These are phyloP conservation scores for Lacerta bilineata DNA, from an alignment of 2,797 vertebrate genomes.

Conservation along the genomic window DNA sequence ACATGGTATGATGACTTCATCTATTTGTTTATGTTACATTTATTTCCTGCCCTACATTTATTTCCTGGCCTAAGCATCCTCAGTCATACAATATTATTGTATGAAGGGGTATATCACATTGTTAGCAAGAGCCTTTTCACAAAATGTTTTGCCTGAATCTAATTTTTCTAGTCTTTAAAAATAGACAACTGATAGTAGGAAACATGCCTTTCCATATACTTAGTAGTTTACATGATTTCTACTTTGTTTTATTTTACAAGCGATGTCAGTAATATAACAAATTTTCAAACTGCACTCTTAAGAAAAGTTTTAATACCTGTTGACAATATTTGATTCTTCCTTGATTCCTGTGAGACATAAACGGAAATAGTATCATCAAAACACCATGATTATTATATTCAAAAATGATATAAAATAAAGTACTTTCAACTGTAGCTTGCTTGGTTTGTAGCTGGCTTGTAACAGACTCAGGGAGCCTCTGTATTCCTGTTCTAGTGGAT, in stretches of 20 bases:
- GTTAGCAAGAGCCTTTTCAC: conserved; percentile 32
- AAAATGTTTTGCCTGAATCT: conserved; percentile 31
- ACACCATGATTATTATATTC: background rate
- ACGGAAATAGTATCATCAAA: conserved; percentile 41
- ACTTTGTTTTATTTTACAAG: conserved; percentile 24
- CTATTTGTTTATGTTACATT: background rate
- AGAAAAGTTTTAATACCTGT: conserved; percentile 58
- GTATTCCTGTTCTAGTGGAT: background rate
- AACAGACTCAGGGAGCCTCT: background rate
- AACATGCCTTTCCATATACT: too few species aligned
- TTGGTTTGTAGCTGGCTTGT: background rate
- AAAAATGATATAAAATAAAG: conserved; percentile 24
- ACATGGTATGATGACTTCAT: background rate
- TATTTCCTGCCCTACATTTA: background rate
- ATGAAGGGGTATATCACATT: background rate
- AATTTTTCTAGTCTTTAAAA: conserved; percentile 52
- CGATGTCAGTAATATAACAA: conserved; percentile 23
- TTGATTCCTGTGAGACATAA: conserved; percentile 61
- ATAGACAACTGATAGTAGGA: background rate
- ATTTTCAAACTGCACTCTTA: conserved; percentile 26
- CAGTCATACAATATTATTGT: conserved; percentile 19
- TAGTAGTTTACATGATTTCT: conserved; percentile 27
- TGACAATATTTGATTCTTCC: conserved; percentile 42
- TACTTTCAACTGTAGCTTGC: too few species aligned
- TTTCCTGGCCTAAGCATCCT: background rate